These are phyloP conservation scores for Phragmatobia fuliginosa DNA, from an alignment of 2,888 invertebrate species.

Conservation along the genomic window DNA sequence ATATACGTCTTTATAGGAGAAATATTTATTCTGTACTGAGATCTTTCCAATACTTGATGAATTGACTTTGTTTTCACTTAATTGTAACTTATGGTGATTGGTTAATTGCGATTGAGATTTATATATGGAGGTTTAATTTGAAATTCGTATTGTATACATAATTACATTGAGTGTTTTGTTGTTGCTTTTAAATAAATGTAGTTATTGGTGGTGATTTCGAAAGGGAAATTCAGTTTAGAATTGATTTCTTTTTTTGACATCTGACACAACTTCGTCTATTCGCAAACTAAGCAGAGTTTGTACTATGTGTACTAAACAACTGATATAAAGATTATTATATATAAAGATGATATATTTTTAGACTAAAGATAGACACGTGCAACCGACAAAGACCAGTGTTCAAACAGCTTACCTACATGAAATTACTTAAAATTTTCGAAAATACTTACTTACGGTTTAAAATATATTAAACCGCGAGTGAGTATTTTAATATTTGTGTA, in stretches of 20 bases:
- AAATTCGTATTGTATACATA: slow-evolving; percentile 2
- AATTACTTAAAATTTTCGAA: no score
- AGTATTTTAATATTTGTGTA: not conserved
- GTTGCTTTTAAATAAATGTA: not conserved
- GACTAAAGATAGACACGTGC: not conserved
- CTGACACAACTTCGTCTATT: no score
- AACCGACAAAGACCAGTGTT: not conserved
- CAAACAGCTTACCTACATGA: not conserved
- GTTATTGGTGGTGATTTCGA: not conserved
- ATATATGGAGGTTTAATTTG: slow-evolving; percentile 14
- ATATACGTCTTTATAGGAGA: slow-evolving; percentile 31
- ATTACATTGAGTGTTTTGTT: not conserved
- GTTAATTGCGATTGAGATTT: slow-evolving; percentile 41
- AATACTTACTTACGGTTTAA: not conserved
- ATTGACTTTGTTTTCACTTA: slow-evolving; percentile 28
- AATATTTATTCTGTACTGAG: slow-evolving; percentile 32
- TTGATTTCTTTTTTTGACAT: not conserved
- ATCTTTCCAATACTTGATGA: slow-evolving; percentile 13
- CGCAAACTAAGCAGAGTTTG: no score
- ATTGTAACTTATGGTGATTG: slow-evolving; percentile 42
- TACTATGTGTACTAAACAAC: no score
- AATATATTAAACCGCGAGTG: no score
- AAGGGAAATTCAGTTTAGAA: not conserved
- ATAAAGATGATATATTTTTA: not conserved
- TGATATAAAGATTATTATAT: no score